Base-by-base conservation (phyloP, 2,888 invertebrate species). In the Poecilobothrus nobilitatus region DNA sequence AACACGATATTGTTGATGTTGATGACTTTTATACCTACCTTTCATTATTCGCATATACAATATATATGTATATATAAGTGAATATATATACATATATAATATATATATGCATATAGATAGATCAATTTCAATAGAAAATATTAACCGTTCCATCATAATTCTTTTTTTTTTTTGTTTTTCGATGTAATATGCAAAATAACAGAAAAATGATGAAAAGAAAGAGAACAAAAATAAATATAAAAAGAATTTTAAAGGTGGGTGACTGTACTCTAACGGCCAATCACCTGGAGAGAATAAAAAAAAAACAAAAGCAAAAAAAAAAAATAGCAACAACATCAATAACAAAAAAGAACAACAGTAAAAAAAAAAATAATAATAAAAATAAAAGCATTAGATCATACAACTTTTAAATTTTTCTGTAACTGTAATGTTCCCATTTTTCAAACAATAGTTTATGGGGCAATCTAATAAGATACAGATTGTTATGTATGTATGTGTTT, bases 201-300 rank as follows among this genome's bases (percentile, higher is more conserved):
- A n/a, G n/a, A 53, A 53, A 18, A 41, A 41, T n/a, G 62, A 15
- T 15, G 21, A 62, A n/a, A 62, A 20, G 18, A 62, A 62, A n/a
- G 8, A 63, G 21, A 63, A 63, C 18, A 34, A 65, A 65, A 34
- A n/a, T 21, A 65, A 65, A 65, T 15, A 65, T 34, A 20, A 34
- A 37, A n/a, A 20, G 34, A 37, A 5, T 34, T 18, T 65, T 15
- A 34, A 9, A 33, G 65, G 65, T 65, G 65, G 65, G 65, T 65
- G 65, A 65, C 34, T 65, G 65, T 65, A 65, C 65, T 65, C 65
- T 65, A 65, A 37, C 33, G 65, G 65, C 65, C 65, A 65, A 65
- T 65, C 65, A 65, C 65, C 65, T 65, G 65, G 18, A 22, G 53
- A 53, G 15, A 6, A 53, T 2, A 53, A 53, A 12, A 18, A 53